Evolutionary conservation across 1,140 invertebrate genomes (phyloP), one percentile per base, ranked within the genome.

Genomic region (Chelonus insularis): DNA sequence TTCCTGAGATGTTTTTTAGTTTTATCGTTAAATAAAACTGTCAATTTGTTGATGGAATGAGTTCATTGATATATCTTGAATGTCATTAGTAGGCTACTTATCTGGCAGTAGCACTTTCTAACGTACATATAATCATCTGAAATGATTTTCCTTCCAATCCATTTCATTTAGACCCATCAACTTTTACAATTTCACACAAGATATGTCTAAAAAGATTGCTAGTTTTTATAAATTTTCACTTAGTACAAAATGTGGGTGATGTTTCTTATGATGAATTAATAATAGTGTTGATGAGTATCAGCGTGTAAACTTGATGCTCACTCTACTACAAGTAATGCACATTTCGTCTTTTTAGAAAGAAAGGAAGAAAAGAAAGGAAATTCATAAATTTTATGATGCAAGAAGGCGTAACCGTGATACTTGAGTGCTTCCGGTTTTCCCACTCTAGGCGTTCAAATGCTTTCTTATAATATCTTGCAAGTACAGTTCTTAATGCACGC

Each of bases 381-480:
- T 55, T 54, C 47, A 62, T 62, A 48, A 63, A 63, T 63, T 63
- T 58, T 58, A 63, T 58, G 48, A 63, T 47, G 56, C 61, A 63
- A 58, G 48, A 58, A 58, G 56, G 39, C 45, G 43, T 32, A 52
- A 41, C 47, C 16, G 32, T 43, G n/a, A 45, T 45, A 56, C 43
- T 55, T 12, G 51, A 62, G 60, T 50, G 60, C 60, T 62, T 62
- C 60, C 60, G 60, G 60, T 62, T 62, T 62, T 52, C 23, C 57
- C 60, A 55, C 52, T 55, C 20, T 11, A 39, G 11, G 52, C 32
- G 34, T 25, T 23, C 25, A 34, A 36, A 54, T 50, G 32, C 47
- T 54, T 47, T 60, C 41, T 41, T 11, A 12, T 14, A 8, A 43
- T 18, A 34, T 12, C n/a, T 34, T 21, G 43, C 39, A 11, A 3